phyloP scores from a whole-genome alignment of 1,140 invertebrate species.

The Chlorops oryzae region DNA sequence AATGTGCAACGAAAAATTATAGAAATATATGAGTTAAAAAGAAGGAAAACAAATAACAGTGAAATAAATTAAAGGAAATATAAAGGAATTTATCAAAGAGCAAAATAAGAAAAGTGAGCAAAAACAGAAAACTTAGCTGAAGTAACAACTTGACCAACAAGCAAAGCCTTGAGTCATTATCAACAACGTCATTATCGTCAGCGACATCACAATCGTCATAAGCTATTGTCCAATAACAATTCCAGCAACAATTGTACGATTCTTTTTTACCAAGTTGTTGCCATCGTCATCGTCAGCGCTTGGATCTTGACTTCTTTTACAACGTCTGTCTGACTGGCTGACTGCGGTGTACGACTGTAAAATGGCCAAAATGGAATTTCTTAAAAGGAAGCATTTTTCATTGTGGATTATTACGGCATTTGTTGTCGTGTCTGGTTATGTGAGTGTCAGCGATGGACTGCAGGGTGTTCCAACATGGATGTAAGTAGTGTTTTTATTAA shows the following conservation, averaged over 20 bases:
- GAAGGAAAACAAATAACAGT: not conserved
- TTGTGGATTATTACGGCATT: conserved; percentile 31
- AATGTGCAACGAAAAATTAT: not conserved
- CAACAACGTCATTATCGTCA: no score
- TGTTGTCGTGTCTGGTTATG: conserved; percentile 20
- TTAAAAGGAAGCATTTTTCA: conserved; percentile 32
- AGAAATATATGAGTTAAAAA: not conserved
- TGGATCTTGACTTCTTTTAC: not conserved
- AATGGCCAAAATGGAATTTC: conserved; percentile 31
- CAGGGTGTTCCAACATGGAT: conserved; percentile 45
- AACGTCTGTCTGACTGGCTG: not conserved
- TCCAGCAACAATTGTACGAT: not conserved
- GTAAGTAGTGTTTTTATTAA: conserved; percentile 28
- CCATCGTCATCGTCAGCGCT: not conserved
- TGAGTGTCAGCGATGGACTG: conserved; percentile 25
- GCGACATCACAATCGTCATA: conserved; percentile 8
- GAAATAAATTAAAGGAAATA: conserved; percentile 3
- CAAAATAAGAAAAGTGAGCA: not conserved
- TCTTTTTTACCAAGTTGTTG: not conserved
- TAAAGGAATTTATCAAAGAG: conserved; percentile 9
- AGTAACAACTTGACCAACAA: no score
- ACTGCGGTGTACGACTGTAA: not conserved
- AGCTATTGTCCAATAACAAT: conserved; percentile 5
- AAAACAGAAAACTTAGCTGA: not conserved
- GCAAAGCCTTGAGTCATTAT: no score